phyloP scores from a whole-genome alignment of 2,797 vertebrate species.

The Periparus ater region DNA sequence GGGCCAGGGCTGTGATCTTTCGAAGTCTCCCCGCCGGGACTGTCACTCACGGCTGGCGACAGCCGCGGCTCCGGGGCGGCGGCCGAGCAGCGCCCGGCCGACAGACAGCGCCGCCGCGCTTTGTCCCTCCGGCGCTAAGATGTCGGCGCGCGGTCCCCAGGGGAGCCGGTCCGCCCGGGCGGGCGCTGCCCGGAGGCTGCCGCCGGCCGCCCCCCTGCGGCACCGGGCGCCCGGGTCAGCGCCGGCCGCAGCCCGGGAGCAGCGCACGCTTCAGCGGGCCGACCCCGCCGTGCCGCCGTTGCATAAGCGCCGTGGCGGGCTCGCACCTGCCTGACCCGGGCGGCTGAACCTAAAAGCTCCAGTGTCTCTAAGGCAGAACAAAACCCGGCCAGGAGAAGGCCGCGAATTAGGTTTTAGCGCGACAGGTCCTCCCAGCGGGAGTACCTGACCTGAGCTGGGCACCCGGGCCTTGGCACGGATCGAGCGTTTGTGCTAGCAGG shows the following conservation, averaged over 20 bases:
- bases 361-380: background rate
- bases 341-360: background rate
- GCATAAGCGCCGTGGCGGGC: background rate
- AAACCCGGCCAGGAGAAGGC: background rate
- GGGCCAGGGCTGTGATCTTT: background rate
- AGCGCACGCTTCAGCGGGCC: background rate
- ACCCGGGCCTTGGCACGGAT: background rate
- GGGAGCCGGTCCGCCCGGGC: background rate
- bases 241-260: background rate
- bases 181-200: background rate
- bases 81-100: background rate
- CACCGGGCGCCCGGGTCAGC: background rate
- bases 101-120: background rate
- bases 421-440: rapidly evolving
- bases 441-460: background rate
- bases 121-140: background rate
- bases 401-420: background rate
- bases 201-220: background rate
- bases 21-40: background rate
- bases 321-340: background rate
- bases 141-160: background rate
- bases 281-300: background rate
- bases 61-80: background rate
- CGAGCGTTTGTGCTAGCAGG: background rate
- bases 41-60: background rate